Base-by-base conservation (phyloP, 2,797 vertebrate genomes). In the Melanogrammus aeglefinus region DNA sequence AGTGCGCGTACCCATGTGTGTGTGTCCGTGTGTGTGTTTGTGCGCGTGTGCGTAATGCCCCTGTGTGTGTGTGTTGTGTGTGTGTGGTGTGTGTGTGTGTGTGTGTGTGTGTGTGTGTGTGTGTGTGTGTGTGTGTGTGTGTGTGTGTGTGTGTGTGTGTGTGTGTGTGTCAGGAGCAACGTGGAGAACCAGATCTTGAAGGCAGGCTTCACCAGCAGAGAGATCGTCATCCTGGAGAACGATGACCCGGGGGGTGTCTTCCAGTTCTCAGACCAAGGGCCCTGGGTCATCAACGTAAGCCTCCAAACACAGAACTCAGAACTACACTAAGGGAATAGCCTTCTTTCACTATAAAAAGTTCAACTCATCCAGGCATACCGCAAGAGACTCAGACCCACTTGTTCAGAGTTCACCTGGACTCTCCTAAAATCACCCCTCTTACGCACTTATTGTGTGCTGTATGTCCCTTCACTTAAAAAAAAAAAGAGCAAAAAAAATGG, bases 221-320 rank as follows among this genome's bases (percentile, higher is more conserved):
- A 98, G 87, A 91, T 99, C 77, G 90, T 96, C 88, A 97, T 99
- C 88, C 82, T 97, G 91, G 97, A 97, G 93, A 99, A 99, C 44
- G 98, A 99, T 88, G 96, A 99, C 83, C 97, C 98, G 0, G 98
- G 98, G 7, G 98, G 98, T 76, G 93, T 99, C 24, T 99, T 99
- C 90, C 96, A 98, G 87, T 99, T 99, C 81, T 97, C 69, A 95
- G 95, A 44, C 12, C 41, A 44, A 94, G 96, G 97, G 74, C 96
- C 96, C 8, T 97, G 95, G 92, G 81, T 89, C 78, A 95, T 99
- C 83, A 95, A 95, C 76, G 98, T 99, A 94, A 91, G 12, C 18
- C 41, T 10, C 1, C 82, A 72, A 73, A 31, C 38, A 27, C 2
- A 29, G 39, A n/a, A n/a, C n/a, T 4, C 77, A 63, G 1, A 1